Percentiles rank a stretch among this genome's conserved stretches.
Evolutionary conservation across 2,797 vertebrate species (phyloP).

Genomic region (Mallotus villosus): DNA sequence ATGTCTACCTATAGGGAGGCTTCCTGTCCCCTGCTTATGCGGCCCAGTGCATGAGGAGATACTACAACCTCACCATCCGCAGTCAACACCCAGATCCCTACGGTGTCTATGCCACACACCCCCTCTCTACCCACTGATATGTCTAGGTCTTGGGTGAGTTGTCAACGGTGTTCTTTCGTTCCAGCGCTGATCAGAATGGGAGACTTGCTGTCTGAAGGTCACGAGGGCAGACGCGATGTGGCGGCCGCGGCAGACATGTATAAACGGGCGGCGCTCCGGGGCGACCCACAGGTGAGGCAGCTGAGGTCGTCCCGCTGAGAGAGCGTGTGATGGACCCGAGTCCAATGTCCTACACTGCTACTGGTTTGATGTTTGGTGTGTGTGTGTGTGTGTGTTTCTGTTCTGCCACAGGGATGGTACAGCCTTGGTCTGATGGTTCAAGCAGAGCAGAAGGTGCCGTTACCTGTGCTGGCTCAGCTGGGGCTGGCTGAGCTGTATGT

Average conservation of each 20-base stretch:
- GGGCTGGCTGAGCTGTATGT: conserved; percentile 65
- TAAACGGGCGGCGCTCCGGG: conserved; percentile 69
- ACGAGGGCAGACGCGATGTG: conserved; percentile 44
- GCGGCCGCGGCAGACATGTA: conserved; percentile 76
- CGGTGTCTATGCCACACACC: conserved; percentile 53
- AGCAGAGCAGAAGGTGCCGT: conserved; percentile 69
- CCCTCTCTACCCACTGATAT: background rate
- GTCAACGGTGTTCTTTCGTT: conserved; percentile 3
- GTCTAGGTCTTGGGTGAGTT: background rate
- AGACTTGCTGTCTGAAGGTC: conserved; percentile 73
- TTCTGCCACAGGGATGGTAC: conserved; percentile 74
- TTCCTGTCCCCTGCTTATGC: conserved; percentile 64
- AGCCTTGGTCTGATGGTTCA: conserved; percentile 77
- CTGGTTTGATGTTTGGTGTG: background rate
- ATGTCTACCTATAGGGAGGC: conserved; percentile 48
- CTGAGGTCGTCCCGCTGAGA: background rate
- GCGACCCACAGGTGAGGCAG: conserved; percentile 74
- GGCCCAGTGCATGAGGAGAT: conserved; percentile 68
- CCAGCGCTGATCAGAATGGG: conserved; percentile 79
- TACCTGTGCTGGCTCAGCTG: conserved; percentile 66
- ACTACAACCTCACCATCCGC: conserved; percentile 76
- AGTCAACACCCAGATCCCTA: conserved; percentile 66
- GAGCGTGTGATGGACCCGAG: background rate
- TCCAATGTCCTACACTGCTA: background rate
- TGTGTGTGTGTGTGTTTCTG: background rate